Percentiles rank a stretch among this genome's conserved stretches.
Conservation (phyloP, 2,797 vertebrate genomes). For the Valencia hispanica region DNA sequence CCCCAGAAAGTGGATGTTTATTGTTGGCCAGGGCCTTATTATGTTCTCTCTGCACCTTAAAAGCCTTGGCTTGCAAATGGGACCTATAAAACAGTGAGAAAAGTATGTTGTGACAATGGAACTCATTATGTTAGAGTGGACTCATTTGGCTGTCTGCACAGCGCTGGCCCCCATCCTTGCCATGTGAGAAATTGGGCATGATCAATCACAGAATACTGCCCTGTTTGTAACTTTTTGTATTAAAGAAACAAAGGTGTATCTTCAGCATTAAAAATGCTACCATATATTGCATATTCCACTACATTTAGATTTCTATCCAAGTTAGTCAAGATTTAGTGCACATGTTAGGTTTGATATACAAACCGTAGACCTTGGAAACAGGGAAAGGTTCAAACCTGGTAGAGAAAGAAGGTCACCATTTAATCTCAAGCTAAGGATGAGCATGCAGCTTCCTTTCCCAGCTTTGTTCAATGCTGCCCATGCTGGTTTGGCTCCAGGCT, state of each 20-base stretch:
- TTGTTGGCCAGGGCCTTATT: conserved; percentile 67
- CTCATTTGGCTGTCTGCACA: conserved; percentile 60
- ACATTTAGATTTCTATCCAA: conserved; percentile 1
- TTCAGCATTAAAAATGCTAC: not conserved
- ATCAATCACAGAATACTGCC: not conserved
- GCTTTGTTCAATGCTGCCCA: conserved; percentile 52
- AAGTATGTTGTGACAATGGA: conserved; percentile 66
- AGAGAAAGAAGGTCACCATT: conserved; percentile 22
- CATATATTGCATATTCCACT: not conserved
- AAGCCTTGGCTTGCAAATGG: conserved; percentile 72
- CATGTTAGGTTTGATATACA: not conserved
- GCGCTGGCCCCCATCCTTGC: not conserved
- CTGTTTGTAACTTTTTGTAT: not conserved
- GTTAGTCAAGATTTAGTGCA: not conserved
- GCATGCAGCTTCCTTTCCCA: conserved; percentile 20
- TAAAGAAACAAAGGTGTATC: conserved; percentile 11
- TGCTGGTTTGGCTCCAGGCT: conserved; percentile 52
- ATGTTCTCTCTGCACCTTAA: conserved; percentile 77
- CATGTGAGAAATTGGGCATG: not conserved
- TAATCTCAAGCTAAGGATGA: conserved; percentile 25
- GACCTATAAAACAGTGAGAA: conserved; percentile 75
- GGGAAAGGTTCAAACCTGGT: not conserved
- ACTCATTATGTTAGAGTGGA: conserved; percentile 66
- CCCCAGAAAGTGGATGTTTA: conserved; percentile 65
- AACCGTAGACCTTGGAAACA: not conserved